Evolutionary conservation across 2,113 vertebrate species (phyloP).

Genomic region (Amphiprion percula): DNA sequence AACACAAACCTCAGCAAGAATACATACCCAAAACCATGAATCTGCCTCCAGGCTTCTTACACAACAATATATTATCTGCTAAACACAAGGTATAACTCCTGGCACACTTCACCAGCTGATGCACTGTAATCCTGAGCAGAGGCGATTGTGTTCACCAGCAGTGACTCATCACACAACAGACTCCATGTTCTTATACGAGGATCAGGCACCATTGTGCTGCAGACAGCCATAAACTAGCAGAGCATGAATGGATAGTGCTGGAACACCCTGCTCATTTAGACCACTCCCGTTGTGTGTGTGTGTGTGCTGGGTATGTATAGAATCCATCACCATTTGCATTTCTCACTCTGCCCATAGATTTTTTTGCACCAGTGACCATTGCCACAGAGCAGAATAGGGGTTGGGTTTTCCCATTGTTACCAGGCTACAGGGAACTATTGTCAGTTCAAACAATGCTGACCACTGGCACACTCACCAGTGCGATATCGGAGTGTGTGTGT

Average conservation of each 20-base stretch:
- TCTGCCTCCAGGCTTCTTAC: conserved; percentile 9
- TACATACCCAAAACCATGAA: not conserved
- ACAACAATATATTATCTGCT: not conserved
- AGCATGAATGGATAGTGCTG: conserved; percentile 55
- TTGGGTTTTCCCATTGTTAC: conserved; percentile 75
- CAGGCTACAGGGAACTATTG: conserved; percentile 81
- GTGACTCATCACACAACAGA: conserved; percentile 58
- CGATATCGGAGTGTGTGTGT: conserved; percentile 19
- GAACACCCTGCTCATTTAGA: conserved; percentile 59
- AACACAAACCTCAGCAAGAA: not conserved
- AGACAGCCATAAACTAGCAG: conserved; percentile 57
- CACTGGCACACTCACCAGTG: conserved; percentile 76
- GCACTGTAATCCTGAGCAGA: conserved; percentile 38
- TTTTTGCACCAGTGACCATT: conserved; percentile 53
- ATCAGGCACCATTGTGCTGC: conserved; percentile 48
- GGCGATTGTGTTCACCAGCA: conserved; percentile 52
- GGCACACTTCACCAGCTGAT: conserved; percentile 34
- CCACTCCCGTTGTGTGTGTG: conserved; percentile 32
- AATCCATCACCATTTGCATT: conserved; percentile 79
- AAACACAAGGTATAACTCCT: conserved; percentile 35
- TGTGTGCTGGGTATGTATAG: conserved; percentile 66
- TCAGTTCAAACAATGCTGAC: conserved; percentile 78
- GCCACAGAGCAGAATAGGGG: conserved; percentile 71
- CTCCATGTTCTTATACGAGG: conserved; percentile 34
- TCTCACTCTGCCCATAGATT: conserved; percentile 41